Evolutionary conservation across 2,797 vertebrate genomes (phyloP), one percentile per base, ranked within the genome.

Genomic region (Danio tinwini): DNA sequence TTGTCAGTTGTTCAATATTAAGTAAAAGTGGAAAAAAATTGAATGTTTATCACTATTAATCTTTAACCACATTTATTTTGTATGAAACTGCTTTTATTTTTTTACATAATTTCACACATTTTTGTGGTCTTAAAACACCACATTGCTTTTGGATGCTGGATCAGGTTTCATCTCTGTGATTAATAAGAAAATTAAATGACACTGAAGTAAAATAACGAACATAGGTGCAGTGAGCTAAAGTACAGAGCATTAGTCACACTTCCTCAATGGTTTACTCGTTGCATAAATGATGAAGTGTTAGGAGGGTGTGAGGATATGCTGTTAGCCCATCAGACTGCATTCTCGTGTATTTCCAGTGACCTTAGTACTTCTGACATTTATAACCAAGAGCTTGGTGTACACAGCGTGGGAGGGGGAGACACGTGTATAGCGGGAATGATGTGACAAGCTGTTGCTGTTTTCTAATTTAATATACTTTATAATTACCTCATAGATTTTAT

Each of bases 291-390:
- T 44, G 75, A 77, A 40, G n/a, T 50, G 29, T 77, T 77, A 44
- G 17, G 29, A 68, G 19, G 64, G 53, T 77, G 53, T 59, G 45
- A 77, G 19, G 5, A 72, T 58, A 58, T 72, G 75, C 64, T 7
- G 19, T 50, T 49, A 77, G 29, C 64, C 44, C n/a, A 37, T 77
- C 53, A 49, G 75, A 77, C 75, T 39, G 21, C 68, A 49, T 58
- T 77, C 42, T 49, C 63, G 58, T 68, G n/a, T 49, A 56, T 77
- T 77, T 77, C 21, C 44, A 58, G 53, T 49, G 63, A 77, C 63
- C 63, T 49, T 76, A 58, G 63, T 68, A 4, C 52, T 77, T 65
- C 21, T 59, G 53, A 68, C 53, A 59, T 59, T 68, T 68, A 77
- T 58, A 59, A 59, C 64, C 7, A 1, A 12, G 21, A 59, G 53